These are phyloP conservation scores for Petroica traversi DNA, from an alignment of 2,113 vertebrate species.

Conservation along the genomic window DNA sequence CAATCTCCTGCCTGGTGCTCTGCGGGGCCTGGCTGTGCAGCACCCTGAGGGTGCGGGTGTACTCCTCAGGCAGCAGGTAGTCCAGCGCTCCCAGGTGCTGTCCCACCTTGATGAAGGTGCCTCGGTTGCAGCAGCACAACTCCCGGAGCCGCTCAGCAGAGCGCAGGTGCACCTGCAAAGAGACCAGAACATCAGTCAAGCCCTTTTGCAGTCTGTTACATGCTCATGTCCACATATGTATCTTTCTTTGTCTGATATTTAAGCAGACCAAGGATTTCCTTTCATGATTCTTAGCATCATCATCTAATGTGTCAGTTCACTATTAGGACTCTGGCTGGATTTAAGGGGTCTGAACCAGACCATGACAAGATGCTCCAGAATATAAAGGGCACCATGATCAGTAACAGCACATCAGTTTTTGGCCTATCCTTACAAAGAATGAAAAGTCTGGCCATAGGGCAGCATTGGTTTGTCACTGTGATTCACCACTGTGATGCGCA, in stretches of 20 bases:
- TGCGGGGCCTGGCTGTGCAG: slow-evolving; percentile 91
- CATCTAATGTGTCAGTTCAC: neutral
- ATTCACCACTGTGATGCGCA: neutral
- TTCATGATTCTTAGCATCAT: neutral
- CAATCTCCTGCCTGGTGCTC: slow-evolving; percentile 88
- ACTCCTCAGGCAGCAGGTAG: slow-evolving; percentile 92
- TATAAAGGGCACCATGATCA: neutral
- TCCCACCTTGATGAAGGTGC: slow-evolving; percentile 98
- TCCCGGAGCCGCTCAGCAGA: slow-evolving; percentile 89
- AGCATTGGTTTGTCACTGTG: neutral
- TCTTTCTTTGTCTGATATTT: neutral
- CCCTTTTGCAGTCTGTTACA: neutral
- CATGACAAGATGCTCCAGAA: neutral
- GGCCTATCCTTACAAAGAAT: neutral
- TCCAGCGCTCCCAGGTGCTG: slow-evolving; percentile 95
- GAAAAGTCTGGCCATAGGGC: neutral
- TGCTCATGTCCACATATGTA: accelerated
- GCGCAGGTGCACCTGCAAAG: slow-evolving; percentile 85
- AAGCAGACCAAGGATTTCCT: neutral
- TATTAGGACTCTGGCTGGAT: neutral
- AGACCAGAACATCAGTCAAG: neutral
- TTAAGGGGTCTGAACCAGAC: neutral
- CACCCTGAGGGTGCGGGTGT: slow-evolving; percentile 91
- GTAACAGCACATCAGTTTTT: neutral
- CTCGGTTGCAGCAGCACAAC: slow-evolving; percentile 94